Conservation (phyloP, 92 coral and sea anemone genomes). For the Zoanthus gigantus region DNA sequence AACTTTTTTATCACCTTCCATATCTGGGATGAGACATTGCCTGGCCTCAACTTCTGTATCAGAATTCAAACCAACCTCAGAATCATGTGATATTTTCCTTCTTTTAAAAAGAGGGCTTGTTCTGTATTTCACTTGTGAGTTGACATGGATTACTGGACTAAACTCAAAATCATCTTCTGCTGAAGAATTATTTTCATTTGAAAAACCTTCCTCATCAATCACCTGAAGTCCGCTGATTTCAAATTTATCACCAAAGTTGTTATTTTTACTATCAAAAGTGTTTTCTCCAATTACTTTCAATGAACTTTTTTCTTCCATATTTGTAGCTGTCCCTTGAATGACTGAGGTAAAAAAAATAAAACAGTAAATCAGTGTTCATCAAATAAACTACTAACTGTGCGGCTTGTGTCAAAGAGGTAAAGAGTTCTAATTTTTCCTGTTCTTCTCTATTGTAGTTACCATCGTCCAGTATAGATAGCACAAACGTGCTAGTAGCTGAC, state of each 20-base stretch:
- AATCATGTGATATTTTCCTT: background rate
- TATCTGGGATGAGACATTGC: background rate
- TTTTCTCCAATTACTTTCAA: background rate
- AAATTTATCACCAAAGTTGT: background rate
- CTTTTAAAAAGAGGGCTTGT: conserved; percentile 9
- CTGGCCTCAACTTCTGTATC: background rate
- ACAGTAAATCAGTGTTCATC: background rate
- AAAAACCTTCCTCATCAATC: background rate
- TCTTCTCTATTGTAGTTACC: too few species aligned
- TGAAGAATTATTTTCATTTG: conserved; percentile 17
- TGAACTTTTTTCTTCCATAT: background rate
- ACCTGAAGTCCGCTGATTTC: conserved; percentile 13
- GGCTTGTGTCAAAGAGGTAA: too few species aligned
- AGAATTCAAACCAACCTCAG: background rate
- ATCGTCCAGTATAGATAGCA: too few species aligned
- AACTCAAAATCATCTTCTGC: conserved; percentile 49
- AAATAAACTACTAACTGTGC: too few species aligned
- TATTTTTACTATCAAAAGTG: background rate
- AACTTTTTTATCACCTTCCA: background rate
- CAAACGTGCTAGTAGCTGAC: too few species aligned
- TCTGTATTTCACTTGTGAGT: conserved; percentile 28
- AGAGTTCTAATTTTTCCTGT: too few species aligned
- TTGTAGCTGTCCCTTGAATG: background rate
- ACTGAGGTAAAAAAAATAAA: background rate
- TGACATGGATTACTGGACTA: conserved; percentile 42